Conservation (phyloP, 2,888 invertebrate species). For the Acrobeloides nanus region DNA sequence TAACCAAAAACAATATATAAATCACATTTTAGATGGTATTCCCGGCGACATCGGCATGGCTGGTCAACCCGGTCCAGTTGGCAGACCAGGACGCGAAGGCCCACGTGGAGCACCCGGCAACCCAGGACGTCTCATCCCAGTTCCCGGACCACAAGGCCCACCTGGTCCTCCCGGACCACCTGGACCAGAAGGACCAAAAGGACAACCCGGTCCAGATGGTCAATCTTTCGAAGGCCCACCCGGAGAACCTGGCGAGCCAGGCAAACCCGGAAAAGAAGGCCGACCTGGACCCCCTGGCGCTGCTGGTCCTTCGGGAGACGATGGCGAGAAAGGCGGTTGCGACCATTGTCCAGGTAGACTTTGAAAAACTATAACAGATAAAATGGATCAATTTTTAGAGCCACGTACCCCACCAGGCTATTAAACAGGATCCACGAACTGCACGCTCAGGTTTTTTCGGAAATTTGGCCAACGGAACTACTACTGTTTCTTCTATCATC, state of each 20-base stretch:
- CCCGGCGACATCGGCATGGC: constrained; percentile 46
- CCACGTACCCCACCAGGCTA: constrained; percentile 50
- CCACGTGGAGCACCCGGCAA: constrained; percentile 34
- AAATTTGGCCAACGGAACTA: no score
- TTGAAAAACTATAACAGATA: no score
- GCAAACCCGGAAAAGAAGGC: no score
- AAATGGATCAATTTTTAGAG: no score
- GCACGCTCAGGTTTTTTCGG: no score
- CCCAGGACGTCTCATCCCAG: constrained; percentile 30
- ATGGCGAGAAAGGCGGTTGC: constrained; percentile 51
- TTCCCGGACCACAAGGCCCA: constrained; percentile 41
- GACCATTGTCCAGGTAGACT: constrained; percentile 52
- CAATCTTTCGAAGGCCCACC: constrained; percentile 39
- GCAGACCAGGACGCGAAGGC: constrained; percentile 45
- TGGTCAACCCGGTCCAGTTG: constrained; percentile 42
- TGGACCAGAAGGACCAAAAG: constrained; percentile 44
- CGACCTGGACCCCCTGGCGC: constrained; percentile 40
- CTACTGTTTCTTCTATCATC: no score
- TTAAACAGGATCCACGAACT: no score
- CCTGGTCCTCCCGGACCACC: constrained; percentile 43
- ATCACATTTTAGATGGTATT: constrained; percentile 15
- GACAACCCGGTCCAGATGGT: constrained; percentile 43
- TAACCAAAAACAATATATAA: no score
- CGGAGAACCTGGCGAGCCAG: constrained; percentile 34
- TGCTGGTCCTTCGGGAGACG: constrained; percentile 32